phyloP scores from a whole-genome alignment of 2,113 vertebrate genomes.

The Dipodomys stephensi region DNA sequence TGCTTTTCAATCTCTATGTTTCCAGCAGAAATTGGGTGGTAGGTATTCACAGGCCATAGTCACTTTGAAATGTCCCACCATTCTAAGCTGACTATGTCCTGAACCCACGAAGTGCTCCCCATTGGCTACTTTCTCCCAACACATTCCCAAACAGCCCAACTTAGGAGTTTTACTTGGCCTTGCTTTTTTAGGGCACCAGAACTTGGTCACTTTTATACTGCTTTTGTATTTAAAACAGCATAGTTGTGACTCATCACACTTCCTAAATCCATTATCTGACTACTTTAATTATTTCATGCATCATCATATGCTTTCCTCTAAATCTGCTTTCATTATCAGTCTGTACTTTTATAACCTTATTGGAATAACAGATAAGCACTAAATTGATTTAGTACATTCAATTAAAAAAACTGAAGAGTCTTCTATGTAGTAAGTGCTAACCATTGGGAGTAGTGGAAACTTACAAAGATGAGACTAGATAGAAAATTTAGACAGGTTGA shows the following conservation, averaged over 20 bases:
- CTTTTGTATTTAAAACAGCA: not conserved
- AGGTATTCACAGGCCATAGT: not conserved
- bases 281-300: not conserved
- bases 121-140: not conserved
- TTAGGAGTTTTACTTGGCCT: not conserved
- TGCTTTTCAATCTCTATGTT: not conserved
- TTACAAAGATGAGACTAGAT: not conserved
- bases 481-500: not conserved
- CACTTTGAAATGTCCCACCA: not conserved
- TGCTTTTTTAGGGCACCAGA: not conserved
- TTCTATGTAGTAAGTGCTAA: not conserved
- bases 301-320: not conserved
- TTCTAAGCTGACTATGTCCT: not conserved
- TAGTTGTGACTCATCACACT: not conserved
- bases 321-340: not conserved
- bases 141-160: too few species aligned
- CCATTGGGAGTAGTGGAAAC: not conserved
- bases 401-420: not conserved
- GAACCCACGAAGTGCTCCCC: not conserved
- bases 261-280: not conserved
- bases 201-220: not conserved
- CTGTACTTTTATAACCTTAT: not conserved
- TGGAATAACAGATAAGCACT: not conserved
- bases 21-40: not conserved
- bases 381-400: not conserved